These are phyloP conservation scores for Galleria mellonella DNA, from an alignment of 1,140 invertebrate species.

Conservation along the genomic window DNA sequence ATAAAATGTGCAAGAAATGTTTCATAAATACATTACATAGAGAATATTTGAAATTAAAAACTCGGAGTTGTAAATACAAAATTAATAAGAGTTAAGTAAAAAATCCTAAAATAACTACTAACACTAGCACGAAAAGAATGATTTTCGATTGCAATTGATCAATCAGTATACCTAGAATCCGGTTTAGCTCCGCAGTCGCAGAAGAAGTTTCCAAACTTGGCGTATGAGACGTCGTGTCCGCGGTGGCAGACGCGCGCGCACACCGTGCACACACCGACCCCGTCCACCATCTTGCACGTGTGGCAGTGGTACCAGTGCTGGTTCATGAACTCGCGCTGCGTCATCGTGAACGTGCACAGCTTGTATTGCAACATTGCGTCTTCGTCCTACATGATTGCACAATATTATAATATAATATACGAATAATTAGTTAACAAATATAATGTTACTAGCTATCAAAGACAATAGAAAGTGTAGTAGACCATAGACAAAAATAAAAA, in stretches of 20 bases:
- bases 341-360: constrained; percentile 97
- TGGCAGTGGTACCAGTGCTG: constrained; percentile 99
- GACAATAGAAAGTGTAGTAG: no score
- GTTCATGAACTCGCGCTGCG: constrained; percentile 98
- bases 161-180: constrained; percentile 74
- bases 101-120: no score
- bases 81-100: no score
- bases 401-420: background rate
- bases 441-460: no score
- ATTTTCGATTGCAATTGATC: background rate
- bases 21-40: no score
- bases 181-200: constrained; percentile 99
- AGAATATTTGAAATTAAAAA: no score
- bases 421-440: no score
- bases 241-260: constrained; percentile 98
- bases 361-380: constrained; percentile 93
- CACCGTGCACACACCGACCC: constrained; percentile 97
- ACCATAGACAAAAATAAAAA: no score
- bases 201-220: constrained; percentile 99
- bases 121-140: background rate
- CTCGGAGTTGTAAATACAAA: no score
- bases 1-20: no score
- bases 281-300: constrained; percentile 98
- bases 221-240: constrained; percentile 97
- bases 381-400: constrained; percentile 81